Evolutionary conservation across 1,140 invertebrate genomes (phyloP).

Genomic region (Sinonovacula constricta): DNA sequence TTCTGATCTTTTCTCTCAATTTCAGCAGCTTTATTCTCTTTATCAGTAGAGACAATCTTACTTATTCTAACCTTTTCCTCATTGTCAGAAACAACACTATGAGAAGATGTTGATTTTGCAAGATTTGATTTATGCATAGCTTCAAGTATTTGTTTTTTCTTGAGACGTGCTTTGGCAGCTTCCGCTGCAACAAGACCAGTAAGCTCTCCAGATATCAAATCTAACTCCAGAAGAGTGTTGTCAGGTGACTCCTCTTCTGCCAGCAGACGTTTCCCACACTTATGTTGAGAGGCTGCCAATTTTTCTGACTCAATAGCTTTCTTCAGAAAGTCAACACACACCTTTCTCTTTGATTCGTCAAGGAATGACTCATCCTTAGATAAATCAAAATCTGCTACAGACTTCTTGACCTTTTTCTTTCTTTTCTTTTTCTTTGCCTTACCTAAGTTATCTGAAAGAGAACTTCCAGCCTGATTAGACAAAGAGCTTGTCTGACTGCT

Average conservation of each 20-base stretch:
- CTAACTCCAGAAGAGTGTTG: constrained; percentile 30
- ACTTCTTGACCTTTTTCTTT: constrained; percentile 44
- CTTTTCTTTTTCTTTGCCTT: constrained; percentile 26
- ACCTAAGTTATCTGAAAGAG: no score
- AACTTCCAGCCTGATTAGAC: no score
- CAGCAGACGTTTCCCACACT: constrained; percentile 26
- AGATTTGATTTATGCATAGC: no score
- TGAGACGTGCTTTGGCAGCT: neutral
- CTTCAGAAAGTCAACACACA: constrained; percentile 26
- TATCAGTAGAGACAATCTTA: neutral
- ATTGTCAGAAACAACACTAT: constrained; percentile 8
- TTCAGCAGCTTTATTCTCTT: neutral
- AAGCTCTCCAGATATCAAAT: constrained; percentile 30
- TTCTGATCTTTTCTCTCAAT: neutral
- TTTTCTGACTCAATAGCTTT: constrained; percentile 27
- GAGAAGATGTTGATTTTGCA: no score
- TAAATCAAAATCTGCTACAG: constrained; percentile 10
- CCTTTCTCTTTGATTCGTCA: neutral
- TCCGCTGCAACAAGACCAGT: constrained; percentile 5
- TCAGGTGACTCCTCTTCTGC: constrained; percentile 35
- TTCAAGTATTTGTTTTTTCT: no score
- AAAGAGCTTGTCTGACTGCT: constrained; percentile 3
- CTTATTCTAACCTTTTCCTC: neutral
- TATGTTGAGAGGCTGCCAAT: neutral
- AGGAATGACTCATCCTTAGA: constrained; percentile 12